phyloP scores from a whole-genome alignment of 2,888 invertebrate species.

The Drosophila borborema region DNA sequence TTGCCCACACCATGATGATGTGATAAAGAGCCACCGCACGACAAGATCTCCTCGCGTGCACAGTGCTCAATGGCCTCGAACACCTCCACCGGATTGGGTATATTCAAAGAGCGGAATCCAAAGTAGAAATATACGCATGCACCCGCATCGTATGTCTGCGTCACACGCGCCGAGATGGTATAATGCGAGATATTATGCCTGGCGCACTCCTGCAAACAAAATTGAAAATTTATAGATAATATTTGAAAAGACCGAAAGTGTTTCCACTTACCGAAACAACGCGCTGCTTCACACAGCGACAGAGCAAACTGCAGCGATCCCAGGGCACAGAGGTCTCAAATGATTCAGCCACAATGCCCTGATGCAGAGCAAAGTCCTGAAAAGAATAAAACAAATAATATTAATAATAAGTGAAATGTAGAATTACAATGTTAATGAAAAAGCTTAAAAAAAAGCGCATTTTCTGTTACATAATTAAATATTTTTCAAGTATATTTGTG shows the following conservation, averaged over 20 bases:
- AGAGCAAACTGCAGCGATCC: conserved; percentile 93
- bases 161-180: conserved; percentile 93
- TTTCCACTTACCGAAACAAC: conserved; percentile 86
- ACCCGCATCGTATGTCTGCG: conserved; percentile 98
- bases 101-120: conserved; percentile 90
- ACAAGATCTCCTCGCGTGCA: conserved; percentile 96
- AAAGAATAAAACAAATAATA: background rate
- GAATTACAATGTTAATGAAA: background rate
- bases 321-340: conserved; percentile 99
- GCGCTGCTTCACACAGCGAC: conserved; percentile 94
- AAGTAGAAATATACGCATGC: conserved; percentile 98
- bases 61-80: conserved; percentile 95
- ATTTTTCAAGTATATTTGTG: background rate
- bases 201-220: conserved; percentile 86
- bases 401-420: background rate
- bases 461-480: background rate
- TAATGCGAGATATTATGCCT: conserved; percentile 87
- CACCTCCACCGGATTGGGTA: conserved; percentile 89
- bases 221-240: background rate
- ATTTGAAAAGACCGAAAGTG: rapidly evolving
- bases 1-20: conserved; percentile 99
- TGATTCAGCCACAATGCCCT: conserved; percentile 95
- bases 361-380: conserved; percentile 95
- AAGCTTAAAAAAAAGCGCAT: too few relatives aligned
- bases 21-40: conserved; percentile 92